These are phyloP conservation scores for Rhamnusium bicolor DNA, from an alignment of 2,888 invertebrate genomes.

Conservation along the genomic window DNA sequence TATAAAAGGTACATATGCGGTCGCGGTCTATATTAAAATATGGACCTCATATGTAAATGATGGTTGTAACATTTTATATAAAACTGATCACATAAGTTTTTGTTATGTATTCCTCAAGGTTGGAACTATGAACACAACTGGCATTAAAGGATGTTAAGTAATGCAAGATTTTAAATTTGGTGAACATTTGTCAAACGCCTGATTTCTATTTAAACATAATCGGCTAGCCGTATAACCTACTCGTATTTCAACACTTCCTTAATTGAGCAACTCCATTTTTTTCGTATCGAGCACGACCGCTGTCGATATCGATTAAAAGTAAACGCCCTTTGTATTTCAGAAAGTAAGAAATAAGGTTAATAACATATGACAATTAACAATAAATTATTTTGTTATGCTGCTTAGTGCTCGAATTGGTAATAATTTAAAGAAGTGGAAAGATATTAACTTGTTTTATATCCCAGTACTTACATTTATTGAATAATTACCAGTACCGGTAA, in stretches of 20 bases:
- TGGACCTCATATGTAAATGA: too few species aligned
- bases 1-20: too few species aligned
- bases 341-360: slow-evolving; percentile 17
- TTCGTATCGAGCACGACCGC: not conserved
- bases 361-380: slow-evolving; percentile 9
- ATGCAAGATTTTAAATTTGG: not conserved
- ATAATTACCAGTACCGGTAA: not conserved
- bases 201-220: not conserved
- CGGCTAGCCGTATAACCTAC: not conserved
- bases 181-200: not conserved
- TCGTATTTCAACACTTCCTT: slow-evolving; percentile 18
- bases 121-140: not conserved
- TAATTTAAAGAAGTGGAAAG: slow-evolving; percentile 2
- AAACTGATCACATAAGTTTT: not conserved
- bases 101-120: not conserved
- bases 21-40: too few species aligned
- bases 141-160: not conserved
- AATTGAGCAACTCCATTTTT: slow-evolving; percentile 7
- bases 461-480: not conserved
- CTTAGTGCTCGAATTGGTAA: slow-evolving; percentile 6
- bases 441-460: not conserved
- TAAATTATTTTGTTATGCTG: slow-evolving; percentile 5
- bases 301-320: slow-evolving; percentile 3
- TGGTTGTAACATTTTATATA: not conserved
- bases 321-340: slow-evolving; percentile 13